Conservation (phyloP, 2,797 vertebrate genomes). For the Chaetophractus vellerosus region DNA sequence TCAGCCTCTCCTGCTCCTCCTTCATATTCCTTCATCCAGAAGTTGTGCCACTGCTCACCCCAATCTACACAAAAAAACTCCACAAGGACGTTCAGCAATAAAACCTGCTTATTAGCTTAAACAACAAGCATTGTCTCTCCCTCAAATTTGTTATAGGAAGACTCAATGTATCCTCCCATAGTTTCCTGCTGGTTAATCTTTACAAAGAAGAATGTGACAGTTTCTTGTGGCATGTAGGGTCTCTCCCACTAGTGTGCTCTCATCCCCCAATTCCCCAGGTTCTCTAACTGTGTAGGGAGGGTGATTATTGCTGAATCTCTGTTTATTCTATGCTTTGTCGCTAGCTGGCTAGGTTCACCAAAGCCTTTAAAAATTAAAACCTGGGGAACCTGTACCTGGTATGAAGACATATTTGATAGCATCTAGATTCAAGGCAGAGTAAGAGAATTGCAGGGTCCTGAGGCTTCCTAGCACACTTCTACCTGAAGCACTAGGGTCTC, state of each 20-base stretch:
- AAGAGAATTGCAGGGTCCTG: neutral
- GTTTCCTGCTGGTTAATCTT: neutral
- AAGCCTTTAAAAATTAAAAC: neutral
- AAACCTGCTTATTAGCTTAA: conserved; percentile 12
- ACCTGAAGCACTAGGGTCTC: neutral
- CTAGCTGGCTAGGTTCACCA: neutral
- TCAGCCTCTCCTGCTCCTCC: neutral
- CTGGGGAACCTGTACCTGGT: neutral
- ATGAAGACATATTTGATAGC: neutral
- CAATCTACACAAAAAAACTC: neutral
- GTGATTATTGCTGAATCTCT: neutral
- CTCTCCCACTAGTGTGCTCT: neutral
- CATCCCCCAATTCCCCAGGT: neutral
- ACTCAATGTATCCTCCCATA: neutral
- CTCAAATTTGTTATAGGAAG: neutral
- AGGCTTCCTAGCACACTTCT: neutral
- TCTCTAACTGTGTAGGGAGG: neutral
- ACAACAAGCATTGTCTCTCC: neutral
- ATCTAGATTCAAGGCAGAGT: neutral
- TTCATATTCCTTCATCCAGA: neutral
- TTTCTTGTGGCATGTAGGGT: neutral
- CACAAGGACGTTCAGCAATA: neutral
- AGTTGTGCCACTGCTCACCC: neutral
- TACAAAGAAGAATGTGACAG: neutral
- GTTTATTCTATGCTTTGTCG: neutral